Evolutionary conservation across 2,797 vertebrate genomes (phyloP), one percentile per base, ranked within the genome.

Genomic region (Halcyon smyrnensis): DNA sequence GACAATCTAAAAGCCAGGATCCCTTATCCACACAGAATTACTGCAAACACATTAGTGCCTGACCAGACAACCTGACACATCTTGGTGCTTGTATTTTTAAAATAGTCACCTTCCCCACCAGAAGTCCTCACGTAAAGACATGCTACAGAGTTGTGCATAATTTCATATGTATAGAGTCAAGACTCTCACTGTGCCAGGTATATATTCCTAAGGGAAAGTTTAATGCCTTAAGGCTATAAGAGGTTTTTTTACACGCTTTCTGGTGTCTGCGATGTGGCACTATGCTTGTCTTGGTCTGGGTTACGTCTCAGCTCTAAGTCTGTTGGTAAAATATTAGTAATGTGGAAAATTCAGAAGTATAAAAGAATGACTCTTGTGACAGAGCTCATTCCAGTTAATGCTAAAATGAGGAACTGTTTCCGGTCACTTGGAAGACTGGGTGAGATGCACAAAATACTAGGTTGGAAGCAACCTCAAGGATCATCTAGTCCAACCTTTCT

Each of bases 121-220:
- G 25, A 87, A 59, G 16, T 70, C 20, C 16, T 71, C 39, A 56
- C 24, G 11, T 11, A 24, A 78, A 56, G 28, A 65, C 46, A 14
- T n/a, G 19, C 8, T 27, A 50, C 1, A 1, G 70, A 46, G n/a
- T 27, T 74, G 17, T 13, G n/a, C 16, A 15, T 43, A 4, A 56
- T 60, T 93, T 68, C 5, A 2, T 67, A 63, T 15, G 18, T 24
- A 32, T 11, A 28, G 54, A 69, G 60, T 51, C 50, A 69, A 30
- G 70, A 15, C 32, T 70, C 13, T 30, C 30, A 11, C n/a, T 70
- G 1, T 0, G 9, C 21, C 56, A 79, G 45, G 34, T 20, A 9
- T 0, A 9, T 1, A 8, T 15, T 6, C 28, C 19, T 14, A 30
- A 15, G 1, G 12, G 34, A 36, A 67, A 56, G 34, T 51, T 37